A percentile compares a stretch with the other conserved stretches of the same genome.
Evolutionary conservation across 2,888 invertebrate species (phyloP).

Genomic region (Helicoverpa assulta): DNA sequence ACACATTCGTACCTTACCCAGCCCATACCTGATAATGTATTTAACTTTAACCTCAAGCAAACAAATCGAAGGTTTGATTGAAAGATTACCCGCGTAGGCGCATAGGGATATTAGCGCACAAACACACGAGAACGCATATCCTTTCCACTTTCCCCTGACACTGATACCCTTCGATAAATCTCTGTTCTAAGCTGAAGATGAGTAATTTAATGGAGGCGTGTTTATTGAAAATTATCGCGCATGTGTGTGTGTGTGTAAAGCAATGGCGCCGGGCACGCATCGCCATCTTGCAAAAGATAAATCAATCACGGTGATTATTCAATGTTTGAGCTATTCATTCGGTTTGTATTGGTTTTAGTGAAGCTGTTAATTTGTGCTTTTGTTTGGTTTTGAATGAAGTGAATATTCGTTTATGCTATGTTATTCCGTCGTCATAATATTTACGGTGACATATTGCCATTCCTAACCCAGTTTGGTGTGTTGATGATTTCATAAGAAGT

Average conservation of each 20-base stretch:
- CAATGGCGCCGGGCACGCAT: conserved; percentile 65
- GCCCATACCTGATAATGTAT: too few relatives aligned
- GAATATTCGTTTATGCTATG: background rate
- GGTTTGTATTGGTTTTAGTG: conserved; percentile 39
- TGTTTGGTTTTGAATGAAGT: background rate
- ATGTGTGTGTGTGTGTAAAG: conserved; percentile 58
- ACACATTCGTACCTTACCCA: too few relatives aligned
- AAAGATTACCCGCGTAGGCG: conserved; percentile 55
- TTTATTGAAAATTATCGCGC: conserved; percentile 74
- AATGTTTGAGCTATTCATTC: conserved; percentile 64
- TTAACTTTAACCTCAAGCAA: conserved; percentile 30
- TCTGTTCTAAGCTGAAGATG: conserved; percentile 67
- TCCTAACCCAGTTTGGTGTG: background rate
- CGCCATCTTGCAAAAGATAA: conserved; percentile 65
- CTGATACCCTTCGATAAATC: conserved; percentile 72
- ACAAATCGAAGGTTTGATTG: conserved; percentile 50
- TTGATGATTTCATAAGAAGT: background rate
- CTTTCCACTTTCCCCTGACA: conserved; percentile 68
- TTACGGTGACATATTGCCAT: too few relatives aligned
- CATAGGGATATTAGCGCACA: conserved; percentile 31
- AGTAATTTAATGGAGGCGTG: conserved; percentile 72
- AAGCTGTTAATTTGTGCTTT: conserved; percentile 34
- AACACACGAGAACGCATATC: conserved; percentile 40
- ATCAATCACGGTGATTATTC: conserved; percentile 72
- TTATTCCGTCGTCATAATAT: too few relatives aligned